These are phyloP conservation scores for Pterocles gutturalis DNA, from an alignment of 2,113 vertebrate species.

Conservation along the genomic window DNA sequence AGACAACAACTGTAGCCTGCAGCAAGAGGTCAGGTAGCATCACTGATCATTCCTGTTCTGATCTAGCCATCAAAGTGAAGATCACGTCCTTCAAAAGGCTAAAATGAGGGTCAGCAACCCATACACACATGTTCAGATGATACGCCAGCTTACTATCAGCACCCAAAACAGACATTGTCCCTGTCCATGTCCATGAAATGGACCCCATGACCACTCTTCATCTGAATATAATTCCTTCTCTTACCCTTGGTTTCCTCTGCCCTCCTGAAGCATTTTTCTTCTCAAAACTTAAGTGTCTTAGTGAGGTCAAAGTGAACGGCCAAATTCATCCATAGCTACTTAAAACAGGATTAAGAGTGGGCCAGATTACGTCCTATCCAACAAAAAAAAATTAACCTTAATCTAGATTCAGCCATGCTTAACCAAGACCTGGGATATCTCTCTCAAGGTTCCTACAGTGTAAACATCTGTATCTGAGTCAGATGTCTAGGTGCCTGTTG, in stretches of 20 bases:
- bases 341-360: neutral
- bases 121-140: neutral
- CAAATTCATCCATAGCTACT: neutral
- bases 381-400: neutral
- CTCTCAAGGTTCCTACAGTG: rapidly evolving
- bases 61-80: neutral
- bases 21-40: neutral
- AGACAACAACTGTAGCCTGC: neutral
- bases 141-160: neutral
- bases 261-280: neutral
- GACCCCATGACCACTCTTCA: neutral
- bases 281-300: neutral
- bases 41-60: neutral
- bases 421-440: neutral
- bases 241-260: neutral
- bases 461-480: neutral
- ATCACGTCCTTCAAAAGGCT: neutral
- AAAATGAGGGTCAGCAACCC: neutral
- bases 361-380: neutral
- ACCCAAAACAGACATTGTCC: neutral
- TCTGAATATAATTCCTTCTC: neutral
- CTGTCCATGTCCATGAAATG: neutral
- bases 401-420: neutral
- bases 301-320: neutral
- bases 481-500: neutral